Evolutionary conservation across 2,797 vertebrate species (phyloP), one percentile per base, ranked within the genome.

Genomic region (Phataginus tetradactyla): DNA sequence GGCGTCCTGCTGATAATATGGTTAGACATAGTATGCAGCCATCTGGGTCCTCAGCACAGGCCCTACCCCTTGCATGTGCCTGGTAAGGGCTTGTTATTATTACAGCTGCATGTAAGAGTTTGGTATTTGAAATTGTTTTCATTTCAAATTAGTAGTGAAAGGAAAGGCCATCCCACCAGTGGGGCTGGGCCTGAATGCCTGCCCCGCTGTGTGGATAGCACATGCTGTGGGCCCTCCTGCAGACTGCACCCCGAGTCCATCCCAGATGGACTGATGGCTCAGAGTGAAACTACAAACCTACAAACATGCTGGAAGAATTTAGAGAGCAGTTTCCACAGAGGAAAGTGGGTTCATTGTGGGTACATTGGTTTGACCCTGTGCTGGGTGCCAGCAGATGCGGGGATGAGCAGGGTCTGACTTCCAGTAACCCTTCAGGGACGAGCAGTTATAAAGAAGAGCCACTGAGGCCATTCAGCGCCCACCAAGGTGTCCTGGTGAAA

Each of bases 251-350:
- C 39, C 23, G 42, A 81, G 63, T 86, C 7, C 45, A 59, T 61
- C 69, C 75, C 91, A 91, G 59, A 86, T 61, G 74, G 80, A 75
- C 86, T 32, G 27, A 53, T 20, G 39, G 51, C 61, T 53, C 17
- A 29, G 7, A 86, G 37, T 80, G 68, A 74, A 90, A 34, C 27
- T 34, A 57, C 59, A 74, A 90, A 45, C 51, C 57, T 83, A 42
- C 66, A 59, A 85, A 79, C 37, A n/a, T 13, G 51, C 78, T 91
- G 27, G 51, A 29, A 51, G 53, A 37, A 29, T 42, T 20, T 14
- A 71, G 34, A 53, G 80, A 74, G 39, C 53, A 18, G 37, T 71
- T 51, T 64, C 45, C 45, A 20, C 57, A 34, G 25, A 64, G 29
- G 79, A 63, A 20, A 72, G 55, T 51, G 85, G 29, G 32, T 29